Base-by-base conservation (phyloP, 2,113 vertebrate genomes). In the Centropristis striata region DNA sequence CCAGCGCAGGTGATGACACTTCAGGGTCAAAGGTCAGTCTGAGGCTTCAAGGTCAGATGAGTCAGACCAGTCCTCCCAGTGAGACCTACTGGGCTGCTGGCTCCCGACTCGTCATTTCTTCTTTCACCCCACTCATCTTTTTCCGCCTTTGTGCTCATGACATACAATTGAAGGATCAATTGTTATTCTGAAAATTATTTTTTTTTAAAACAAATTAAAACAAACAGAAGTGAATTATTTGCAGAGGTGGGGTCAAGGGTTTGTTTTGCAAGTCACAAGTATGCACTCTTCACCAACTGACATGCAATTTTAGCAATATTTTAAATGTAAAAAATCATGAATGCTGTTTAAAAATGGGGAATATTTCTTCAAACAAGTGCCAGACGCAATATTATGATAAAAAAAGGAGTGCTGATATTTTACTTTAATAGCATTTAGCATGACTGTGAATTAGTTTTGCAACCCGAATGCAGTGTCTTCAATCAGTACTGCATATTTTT, bases 1-100 rank as follows among this genome's bases (percentile, higher is more conserved):
- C 58, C 12, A 10, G 5, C 1, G 2, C 37, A 80, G 68, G 39
- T 67, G 79, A 79, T 12, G 75, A 50, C n/a, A n/a, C 18, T 18
- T 36, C 42, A n/a, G 63, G 14, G 85, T 82, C 80, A 80, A 59
- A 72, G 57, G 53, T 83, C 51, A 59, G 6, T 18, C 15, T 21
- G 66, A 60, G 55, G 65, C 57, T 50, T 71, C 1, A 0, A n/a
- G 73, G 73, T 78, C 25, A 72, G 15, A 21, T 67, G 76, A 83
- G 57, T 77, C 72, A 64, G 66, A 65, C 7, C 7, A 70, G 47
- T 72, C 16, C 23, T 27, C 60, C 47, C 23, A 53, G 28, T 1
- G 20, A 3, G 70, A 44, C n/a, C 15, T 7, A 15, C 55, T 58
- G 10, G 50, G 20, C 53, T 1, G 20, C 47, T 1, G 0, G 4